Evolutionary conservation across 2,888 invertebrate genomes (phyloP), one percentile per base, ranked within the genome.

Genomic region (Cremastinae sp.): DNA sequence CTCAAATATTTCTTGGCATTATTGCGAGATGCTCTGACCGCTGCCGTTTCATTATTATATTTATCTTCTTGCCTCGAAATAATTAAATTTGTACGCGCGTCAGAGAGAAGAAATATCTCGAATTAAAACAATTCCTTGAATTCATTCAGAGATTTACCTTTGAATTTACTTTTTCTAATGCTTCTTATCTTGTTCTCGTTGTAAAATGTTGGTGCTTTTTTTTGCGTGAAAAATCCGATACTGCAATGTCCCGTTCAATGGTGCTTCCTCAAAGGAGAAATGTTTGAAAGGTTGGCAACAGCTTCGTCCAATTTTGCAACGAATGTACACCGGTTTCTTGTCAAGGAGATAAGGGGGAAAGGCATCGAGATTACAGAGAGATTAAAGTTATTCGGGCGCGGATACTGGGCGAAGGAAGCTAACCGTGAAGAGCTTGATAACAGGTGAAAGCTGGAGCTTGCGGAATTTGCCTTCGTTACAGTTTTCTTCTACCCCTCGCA

Each of bases 361-460:
- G 28, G 28, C 28, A 28, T 28, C 28, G 28, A 28, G 28, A 28
- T 28, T 28, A 28, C 28, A 28, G 28, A 28, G 28, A 28, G 28
- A 28, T 28, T 28, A 28, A 28, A 28, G 28, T 28, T 28, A 28
- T 28, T 28, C 28, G 43, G 34, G 16, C 10, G 28, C 18, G 34
- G 54, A 12, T 58, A 7, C 8, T 36, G 12, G 54, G 9, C 1
- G 36, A 36, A 20, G 47, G 58, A 45, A 56, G 66, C 66, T 66
- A 66, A 66, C 49, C 68, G 49, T 47, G 68, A 68, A 58, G 47
- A 58, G 47, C 59, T 62, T 66, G 49, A 75, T 71, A 75, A 66
- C 71, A 66, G 65, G 71, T 66, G 66, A 75, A 71, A 49, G 54
- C 61, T 61, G 10, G 28, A 28, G 56, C 64, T 68, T 45, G 47